Conservation (phyloP, 2,888 invertebrate species). For the Stictocephala bisonia region DNA sequence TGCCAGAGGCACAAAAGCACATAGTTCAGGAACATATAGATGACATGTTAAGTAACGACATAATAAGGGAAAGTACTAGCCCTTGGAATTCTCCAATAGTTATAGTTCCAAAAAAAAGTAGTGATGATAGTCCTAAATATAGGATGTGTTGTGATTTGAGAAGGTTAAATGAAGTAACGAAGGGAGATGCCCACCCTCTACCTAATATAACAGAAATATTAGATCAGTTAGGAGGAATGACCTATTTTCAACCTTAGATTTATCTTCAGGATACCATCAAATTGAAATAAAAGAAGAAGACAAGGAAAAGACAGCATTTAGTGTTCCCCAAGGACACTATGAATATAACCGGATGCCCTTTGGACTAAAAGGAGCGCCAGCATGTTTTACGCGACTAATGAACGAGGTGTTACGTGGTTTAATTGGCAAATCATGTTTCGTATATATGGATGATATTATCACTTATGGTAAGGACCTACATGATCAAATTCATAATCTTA, state of each 20-base stretch:
- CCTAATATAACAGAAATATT: conserved; percentile 1
- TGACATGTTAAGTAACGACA: conserved; percentile 18
- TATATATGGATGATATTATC: conserved; percentile 39
- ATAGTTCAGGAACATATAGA: background rate
- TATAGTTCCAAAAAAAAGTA: conserved; percentile 25
- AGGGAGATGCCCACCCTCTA: conserved; percentile 14
- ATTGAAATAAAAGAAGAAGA: conserved; percentile 28
- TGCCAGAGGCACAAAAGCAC: conserved; percentile 18
- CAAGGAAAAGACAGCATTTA: conserved; percentile 29
- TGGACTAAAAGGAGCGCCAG: conserved; percentile 15
- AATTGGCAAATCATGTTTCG: background rate
- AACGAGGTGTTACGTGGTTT: conserved; percentile 6
- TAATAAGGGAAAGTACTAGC: background rate
- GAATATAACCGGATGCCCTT: conserved; percentile 16
- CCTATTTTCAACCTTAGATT: conserved; percentile 19
- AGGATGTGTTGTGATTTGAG: conserved; percentile 10
- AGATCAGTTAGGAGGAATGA: conserved; percentile 22
- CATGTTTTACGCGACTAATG: conserved; percentile 11
- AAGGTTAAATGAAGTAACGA: conserved; percentile 29
- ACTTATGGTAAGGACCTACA: background rate
- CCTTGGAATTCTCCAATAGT: conserved; percentile 30
- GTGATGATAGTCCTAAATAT: background rate
- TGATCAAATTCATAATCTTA: conserved; percentile 6
- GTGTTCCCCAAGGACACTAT: background rate
- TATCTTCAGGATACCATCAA: conserved; percentile 35